Evolutionary conservation across 1,140 invertebrate species (phyloP).

Genomic region (Matsumurasca onukii): DNA sequence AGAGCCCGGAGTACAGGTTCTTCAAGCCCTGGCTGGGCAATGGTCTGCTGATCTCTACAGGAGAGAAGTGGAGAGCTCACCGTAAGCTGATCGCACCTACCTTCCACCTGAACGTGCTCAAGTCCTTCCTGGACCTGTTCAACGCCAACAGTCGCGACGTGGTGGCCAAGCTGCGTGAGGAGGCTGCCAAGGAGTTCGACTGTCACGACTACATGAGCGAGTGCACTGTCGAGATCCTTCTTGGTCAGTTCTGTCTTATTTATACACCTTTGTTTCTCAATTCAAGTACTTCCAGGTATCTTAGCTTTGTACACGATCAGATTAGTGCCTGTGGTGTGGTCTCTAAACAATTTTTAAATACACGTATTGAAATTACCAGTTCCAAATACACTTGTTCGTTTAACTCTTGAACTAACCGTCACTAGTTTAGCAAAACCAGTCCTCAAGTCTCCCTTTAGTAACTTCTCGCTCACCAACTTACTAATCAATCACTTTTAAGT

Average conservation of each 20-base stretch:
- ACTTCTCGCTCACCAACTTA: no score
- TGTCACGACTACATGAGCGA: constrained; percentile 81
- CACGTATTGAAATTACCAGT: no score
- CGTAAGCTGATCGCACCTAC: constrained; percentile 90
- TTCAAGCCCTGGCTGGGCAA: constrained; percentile 90
- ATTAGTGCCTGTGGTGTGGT: no score
- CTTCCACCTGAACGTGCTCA: constrained; percentile 89
- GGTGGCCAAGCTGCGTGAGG: constrained; percentile 62
- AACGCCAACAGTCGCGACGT: constrained; percentile 77
- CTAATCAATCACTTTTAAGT: no score
- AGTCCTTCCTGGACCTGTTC: constrained; percentile 85
- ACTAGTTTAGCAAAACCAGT: no score
- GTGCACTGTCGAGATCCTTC: constrained; percentile 84
- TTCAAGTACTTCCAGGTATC: no score
- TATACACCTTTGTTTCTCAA: neutral
- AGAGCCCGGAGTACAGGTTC: constrained; percentile 66
- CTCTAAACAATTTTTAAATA: no score
- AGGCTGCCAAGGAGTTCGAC: constrained; percentile 70
- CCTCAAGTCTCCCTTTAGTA: no score
- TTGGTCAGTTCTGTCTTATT: constrained; percentile 55
- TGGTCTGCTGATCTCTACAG: constrained; percentile 67
- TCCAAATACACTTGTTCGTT: no score
- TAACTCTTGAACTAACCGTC: no score
- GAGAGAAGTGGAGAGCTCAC: constrained; percentile 80
- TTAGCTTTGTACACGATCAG: no score